These are phyloP conservation scores for Gallinago stenura DNA, from an alignment of 2,797 vertebrate genomes.

Conservation along the genomic window DNA sequence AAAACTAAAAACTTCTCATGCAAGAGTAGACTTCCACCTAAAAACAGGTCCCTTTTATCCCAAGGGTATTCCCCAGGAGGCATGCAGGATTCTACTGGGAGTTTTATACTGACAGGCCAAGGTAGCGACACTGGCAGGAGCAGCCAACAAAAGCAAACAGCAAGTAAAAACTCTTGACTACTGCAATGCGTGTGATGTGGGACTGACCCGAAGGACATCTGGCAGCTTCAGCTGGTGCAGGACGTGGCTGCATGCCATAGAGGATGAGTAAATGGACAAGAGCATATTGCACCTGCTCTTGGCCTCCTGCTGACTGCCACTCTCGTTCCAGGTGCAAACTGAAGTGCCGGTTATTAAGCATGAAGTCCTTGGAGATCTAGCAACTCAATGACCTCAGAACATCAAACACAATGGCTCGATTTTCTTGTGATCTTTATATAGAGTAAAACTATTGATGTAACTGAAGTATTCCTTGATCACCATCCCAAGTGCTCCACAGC, in stretches of 20 bases:
- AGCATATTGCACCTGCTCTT: constrained; percentile 61
- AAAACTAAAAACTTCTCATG: too few relatives aligned
- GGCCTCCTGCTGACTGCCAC: constrained; percentile 37
- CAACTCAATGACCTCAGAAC: neutral
- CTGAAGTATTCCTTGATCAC: neutral
- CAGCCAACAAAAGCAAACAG: constrained; percentile 3
- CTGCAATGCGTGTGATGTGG: constrained; percentile 10
- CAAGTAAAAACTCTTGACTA: neutral
- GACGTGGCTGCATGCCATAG: constrained; percentile 53
- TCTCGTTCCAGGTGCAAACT: neutral
- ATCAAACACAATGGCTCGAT: neutral
- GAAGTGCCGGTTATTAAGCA: constrained; percentile 25
- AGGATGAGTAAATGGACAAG: constrained; percentile 44
- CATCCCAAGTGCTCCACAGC: neutral
- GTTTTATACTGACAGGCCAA: neutral
- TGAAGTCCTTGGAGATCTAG: constrained; percentile 1
- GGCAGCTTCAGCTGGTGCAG: constrained; percentile 58
- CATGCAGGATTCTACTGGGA: neutral
- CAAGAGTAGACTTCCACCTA: neutral
- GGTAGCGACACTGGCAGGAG: neutral
- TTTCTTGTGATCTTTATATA: neutral
- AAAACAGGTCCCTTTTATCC: neutral
- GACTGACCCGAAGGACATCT: constrained; percentile 50
- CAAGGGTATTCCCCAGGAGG: neutral
- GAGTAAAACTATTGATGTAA: neutral